phyloP scores from a whole-genome alignment of 2,888 invertebrate species.

The Chloroclysta siterata region DNA sequence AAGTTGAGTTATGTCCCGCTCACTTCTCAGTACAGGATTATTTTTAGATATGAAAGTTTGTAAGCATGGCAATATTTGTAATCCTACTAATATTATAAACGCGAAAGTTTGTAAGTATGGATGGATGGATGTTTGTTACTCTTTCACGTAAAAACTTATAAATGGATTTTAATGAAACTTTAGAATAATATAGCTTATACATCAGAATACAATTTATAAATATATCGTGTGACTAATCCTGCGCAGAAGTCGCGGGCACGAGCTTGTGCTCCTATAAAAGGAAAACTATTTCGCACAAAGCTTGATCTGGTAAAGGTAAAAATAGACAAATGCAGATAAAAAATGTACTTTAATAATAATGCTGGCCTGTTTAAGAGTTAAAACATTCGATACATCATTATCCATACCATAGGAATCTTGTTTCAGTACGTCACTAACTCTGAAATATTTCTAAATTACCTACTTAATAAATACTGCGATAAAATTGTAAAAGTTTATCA shows the following conservation, averaged over 20 bases:
- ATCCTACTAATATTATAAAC: too few species aligned
- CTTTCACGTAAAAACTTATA: too few species aligned
- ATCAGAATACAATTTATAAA: too few species aligned
- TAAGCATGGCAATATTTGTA: constrained; percentile 7
- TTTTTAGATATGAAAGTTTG: constrained; percentile 31
- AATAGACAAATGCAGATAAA: constrained; percentile 53
- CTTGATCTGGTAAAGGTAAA: constrained; percentile 8
- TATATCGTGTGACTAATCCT: too few species aligned
- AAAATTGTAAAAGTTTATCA: constrained; percentile 84
- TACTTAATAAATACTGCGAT: constrained; percentile 68
- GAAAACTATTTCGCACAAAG: not conserved
- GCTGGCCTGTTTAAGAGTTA: constrained; percentile 60
- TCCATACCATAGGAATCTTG: constrained; percentile 54
- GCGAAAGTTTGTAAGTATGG: too few species aligned
- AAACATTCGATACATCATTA: constrained; percentile 51
- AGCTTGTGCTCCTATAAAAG: not conserved
- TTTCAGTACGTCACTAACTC: constrained; percentile 52
- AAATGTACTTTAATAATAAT: constrained; percentile 64
- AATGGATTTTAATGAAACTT: too few species aligned
- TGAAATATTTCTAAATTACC: constrained; percentile 36
- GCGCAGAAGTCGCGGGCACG: too few species aligned
- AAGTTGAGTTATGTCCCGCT: constrained; percentile 54
- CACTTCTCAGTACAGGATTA: constrained; percentile 45
- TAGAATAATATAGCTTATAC: too few species aligned
- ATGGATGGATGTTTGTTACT: too few species aligned